Evolutionary conservation across 2,888 invertebrate genomes (phyloP).

Genomic region (Diploptera punctata): DNA sequence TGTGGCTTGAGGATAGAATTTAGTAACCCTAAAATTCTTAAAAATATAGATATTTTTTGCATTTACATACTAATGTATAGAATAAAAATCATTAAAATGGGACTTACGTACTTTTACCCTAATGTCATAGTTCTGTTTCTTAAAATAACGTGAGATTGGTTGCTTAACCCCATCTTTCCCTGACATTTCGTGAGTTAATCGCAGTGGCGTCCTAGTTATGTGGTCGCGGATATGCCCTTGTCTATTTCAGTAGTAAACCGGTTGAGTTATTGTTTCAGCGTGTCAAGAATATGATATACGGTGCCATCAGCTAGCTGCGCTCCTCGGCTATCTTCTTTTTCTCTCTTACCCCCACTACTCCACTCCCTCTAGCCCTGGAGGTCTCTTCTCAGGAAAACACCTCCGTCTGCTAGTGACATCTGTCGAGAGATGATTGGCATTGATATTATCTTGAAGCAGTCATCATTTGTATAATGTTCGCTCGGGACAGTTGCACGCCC

Average conservation of each 20-base stretch:
- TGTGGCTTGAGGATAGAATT: no score
- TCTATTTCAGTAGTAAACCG: constrained; percentile 55
- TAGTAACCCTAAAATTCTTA: no score
- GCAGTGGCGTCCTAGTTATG: constrained; percentile 28
- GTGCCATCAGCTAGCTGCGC: constrained; percentile 49
- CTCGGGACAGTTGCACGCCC: no score
- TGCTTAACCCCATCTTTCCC: background rate
- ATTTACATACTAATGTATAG: no score
- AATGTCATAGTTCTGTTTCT: no score
- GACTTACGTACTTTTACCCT: no score
- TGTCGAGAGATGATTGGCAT: background rate
- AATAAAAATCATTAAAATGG: no score
- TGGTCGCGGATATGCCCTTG: constrained; percentile 46
- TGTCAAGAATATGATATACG: constrained; percentile 56
- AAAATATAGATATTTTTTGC: no score
- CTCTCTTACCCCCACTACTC: constrained; percentile 11
- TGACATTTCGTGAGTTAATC: background rate
- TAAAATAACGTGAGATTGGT: no score
- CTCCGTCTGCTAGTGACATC: constrained; percentile 26
- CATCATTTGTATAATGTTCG: no score
- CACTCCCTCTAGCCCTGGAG: constrained; percentile 7
- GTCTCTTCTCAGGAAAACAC: background rate
- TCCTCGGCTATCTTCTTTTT: constrained; percentile 23
- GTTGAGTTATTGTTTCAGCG: constrained; percentile 56
- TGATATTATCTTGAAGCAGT: no score